Base-by-base conservation (phyloP, 2,113 vertebrate genomes). In the Corythaixoides concolor region DNA sequence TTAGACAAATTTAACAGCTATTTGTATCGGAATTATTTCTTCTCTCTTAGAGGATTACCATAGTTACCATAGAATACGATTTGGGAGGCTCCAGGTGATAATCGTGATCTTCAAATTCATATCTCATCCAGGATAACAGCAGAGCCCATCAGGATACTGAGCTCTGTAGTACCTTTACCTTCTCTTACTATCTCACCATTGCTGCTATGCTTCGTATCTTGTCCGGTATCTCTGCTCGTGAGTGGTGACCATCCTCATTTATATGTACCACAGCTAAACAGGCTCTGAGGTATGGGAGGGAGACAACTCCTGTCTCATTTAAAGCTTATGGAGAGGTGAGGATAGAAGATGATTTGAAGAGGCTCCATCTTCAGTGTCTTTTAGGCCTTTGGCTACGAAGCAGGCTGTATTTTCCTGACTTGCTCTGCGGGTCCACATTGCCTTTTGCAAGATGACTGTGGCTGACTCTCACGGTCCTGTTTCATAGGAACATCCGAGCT, bases 401-500 rank as follows among this genome's bases (percentile, higher is more conserved):
- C 0, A 0, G 18, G 33, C 28, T 62, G 0, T 23, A 12, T 56
- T 63, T 66, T 16, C 68, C 16, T 21, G 23, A 17, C n/a, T 68
- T 23, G 35, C 43, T 70, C 39, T 69, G 24, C 1, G 4, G 28
- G 37, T 35, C 30, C 18, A 8, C 1, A 0, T 3, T 35, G n/a
- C 33, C 47, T 52, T n/a, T 64, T 35, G 5, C 13, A 4, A 7
- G 35, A 26, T 17, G 15, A 4, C 73, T 32, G 35, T 67, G 52
- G 28, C n/a, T 92, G 37, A 24, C 45, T 33, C n/a, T 53, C 3
- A 24, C 22, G 49, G 17, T 63, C 68, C 58, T n/a, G 26, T 59
- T 49, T 9, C 32, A 7, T 53, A 66, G 33, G 45, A 5, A 45
- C 28, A 6, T 13, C 43, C 20, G 60, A 68, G 22, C 32, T 60